Evolutionary conservation across 1,140 invertebrate species (phyloP), one percentile per base, ranked within the genome.

Genomic region (Oncopeltus fasciatus): DNA sequence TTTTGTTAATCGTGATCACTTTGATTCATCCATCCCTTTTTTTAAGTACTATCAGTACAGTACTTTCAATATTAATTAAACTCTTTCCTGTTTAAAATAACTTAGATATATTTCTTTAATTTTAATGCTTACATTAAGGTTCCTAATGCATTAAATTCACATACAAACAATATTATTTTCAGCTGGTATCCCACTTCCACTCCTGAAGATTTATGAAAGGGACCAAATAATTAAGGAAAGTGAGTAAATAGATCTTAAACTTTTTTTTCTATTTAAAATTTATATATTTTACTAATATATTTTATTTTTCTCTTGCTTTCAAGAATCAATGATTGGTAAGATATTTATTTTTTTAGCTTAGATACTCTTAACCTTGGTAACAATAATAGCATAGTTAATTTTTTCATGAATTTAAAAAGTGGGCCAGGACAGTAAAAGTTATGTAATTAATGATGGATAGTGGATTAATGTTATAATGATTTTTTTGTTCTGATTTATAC

Each of bases 201-300:
- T 82, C 56, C 71, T 91, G 57, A 85, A 79, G 72, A 88, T 86
- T 0, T 88, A 89, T 71, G 88, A 88, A 4, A 73, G 73, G 27
- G 78, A 83, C 43, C 87, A 90, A 74, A 81, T 80, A 31, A 85
- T 90, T 46, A 84, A 87, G 81, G 82, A 88, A 80, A 86, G 88
- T 90, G 76, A 86, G 85, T 83, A 0, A 2, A 27, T 21, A 4
- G 16, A 56, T 56, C 4, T 62, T 61, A 21, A 27, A 27, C 18
- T 20, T 46, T 4, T 64, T 38, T 61, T 16, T 44, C 58, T 58
- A 59, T 60, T 4, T 64, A 53, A 16, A 31, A 16, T 28, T 44
- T 33, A n/a, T 57, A 57, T 21, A 26, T 62, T 12, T 38, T 43
- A 3, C 18, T 18, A 44, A 44, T 43, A 20, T 44, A 60, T 27